Conservation (phyloP, 2,888 invertebrate species). For the Formica aserva region DNA sequence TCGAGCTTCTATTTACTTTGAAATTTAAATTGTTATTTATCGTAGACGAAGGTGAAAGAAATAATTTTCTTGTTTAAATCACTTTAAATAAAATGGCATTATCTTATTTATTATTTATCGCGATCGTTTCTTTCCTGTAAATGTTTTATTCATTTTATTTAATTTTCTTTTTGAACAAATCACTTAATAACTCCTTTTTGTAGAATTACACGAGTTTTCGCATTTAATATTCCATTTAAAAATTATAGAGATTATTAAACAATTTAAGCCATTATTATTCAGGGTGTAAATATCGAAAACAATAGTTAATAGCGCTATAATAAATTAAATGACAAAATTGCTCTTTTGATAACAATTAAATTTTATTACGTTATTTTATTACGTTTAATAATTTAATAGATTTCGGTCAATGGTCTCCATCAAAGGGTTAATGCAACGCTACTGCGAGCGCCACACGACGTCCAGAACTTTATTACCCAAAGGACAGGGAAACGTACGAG, state of each 20-base stretch:
- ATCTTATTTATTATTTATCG: not conserved
- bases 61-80: not conserved
- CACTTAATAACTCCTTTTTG: not conserved
- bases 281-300: not conserved
- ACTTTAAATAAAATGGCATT: not conserved
- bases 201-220: not conserved
- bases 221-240: not conserved
- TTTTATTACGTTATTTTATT: conserved; percentile 17
- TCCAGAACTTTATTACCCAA: conserved; percentile 50
- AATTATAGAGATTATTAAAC: not conserved
- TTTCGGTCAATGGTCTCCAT: conserved; percentile 10
- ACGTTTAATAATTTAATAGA: conserved; percentile 5
- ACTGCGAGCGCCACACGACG: not conserved
- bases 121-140: not conserved
- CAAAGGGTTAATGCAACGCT: conserved; percentile 28
- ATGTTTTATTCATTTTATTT: not conserved
- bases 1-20: not conserved
- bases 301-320: not conserved
- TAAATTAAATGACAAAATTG: not conserved
- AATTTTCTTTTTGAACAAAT: not conserved
- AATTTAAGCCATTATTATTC: not conserved
- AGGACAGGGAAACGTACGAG: conserved; percentile 25
- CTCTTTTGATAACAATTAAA: conserved; percentile 15
- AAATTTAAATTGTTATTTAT: conserved; percentile 1
- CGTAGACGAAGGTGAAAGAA: not conserved